These are phyloP conservation scores for Lamprologus speciosus DNA, from an alignment of 2,113 vertebrate genomes.

Conservation along the genomic window DNA sequence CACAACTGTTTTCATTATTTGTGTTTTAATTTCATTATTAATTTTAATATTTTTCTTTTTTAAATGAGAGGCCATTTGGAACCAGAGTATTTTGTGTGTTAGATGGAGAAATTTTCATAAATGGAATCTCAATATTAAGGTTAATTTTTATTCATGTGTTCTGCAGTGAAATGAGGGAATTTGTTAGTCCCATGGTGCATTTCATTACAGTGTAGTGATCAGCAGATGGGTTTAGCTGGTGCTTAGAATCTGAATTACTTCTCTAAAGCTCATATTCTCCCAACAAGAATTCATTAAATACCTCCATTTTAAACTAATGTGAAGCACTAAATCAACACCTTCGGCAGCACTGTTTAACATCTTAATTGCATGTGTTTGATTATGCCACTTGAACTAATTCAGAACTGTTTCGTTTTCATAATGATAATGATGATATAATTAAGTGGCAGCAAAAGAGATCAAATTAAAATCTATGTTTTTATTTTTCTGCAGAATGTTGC, in stretches of 20 bases:
- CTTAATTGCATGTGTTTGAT: background rate
- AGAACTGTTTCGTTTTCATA: background rate
- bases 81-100: slow-evolving; percentile 4
- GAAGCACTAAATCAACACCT: slow-evolving; percentile 2
- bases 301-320: slow-evolving; percentile 12
- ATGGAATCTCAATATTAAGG: slow-evolving; percentile 15
- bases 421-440: background rate
- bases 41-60: background rate
- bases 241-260: slow-evolving; percentile 41
- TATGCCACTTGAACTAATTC: background rate
- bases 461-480: background rate
- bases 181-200: background rate
- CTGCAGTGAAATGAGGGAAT: background rate
- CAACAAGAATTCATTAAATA: slow-evolving; percentile 31
- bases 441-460: background rate
- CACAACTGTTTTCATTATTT: background rate
- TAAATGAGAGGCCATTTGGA: background rate
- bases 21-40: background rate
- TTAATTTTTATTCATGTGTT: slow-evolving; percentile 41
- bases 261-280: slow-evolving; percentile 34
- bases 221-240: slow-evolving; percentile 34
- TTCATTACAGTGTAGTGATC: slow-evolving; percentile 52
- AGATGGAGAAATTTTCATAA: slow-evolving; percentile 20
- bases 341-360: background rate
- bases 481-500: background rate